Base-by-base conservation (phyloP, 2,113 vertebrate genomes). In the Mus pahari region DNA sequence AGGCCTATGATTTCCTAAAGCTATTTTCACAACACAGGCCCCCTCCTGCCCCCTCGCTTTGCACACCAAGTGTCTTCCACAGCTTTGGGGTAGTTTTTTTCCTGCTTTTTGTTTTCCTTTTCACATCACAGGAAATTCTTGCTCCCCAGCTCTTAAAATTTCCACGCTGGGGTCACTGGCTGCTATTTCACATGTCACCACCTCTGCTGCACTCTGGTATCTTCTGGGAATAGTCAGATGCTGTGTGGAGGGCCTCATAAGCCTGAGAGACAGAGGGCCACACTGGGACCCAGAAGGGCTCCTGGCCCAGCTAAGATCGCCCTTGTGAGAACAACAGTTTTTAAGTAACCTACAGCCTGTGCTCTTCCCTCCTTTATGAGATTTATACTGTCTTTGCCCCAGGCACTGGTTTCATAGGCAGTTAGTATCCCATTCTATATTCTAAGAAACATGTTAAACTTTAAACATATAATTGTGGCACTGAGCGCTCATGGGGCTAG, bases 21-120 rank as follows among this genome's bases (percentile, higher is more conserved):
- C 12, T 42, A 36, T n/a, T 26, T 3, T 33, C 20, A 7, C 24
- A 26, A 5, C 60, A 13, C 0, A 4, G 0, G 0, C 0, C n/a
- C 33, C 2, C 7, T 66, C 28, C 8, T 8, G 9, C 20, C 24
- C 22, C 19, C 45, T 45, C 36, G 31, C 28, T 86, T 22, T 50
- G 28, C 42, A 33, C n/a, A 48, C 39, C 28, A 14, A 31, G 20
- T 11, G 10, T 75, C 26, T 60, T n/a, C 16, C 11, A 20, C 0
- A 0, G n/a, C 62, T 66, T 19, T 68, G 64, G 39, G 3, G 28
- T 45, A 28, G 60, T 10, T 42, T 83, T 42, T 83, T 20, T 78
- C 36, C 17, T 2, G n/a, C 45, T 82, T 89, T 93, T 73, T 48
- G 5, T 53, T 62, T 79, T 50, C 73, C 42, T 53, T 53, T 83